These are phyloP conservation scores for Xylocopa sonorina DNA, from an alignment of 1,140 invertebrate species.

Conservation along the genomic window DNA sequence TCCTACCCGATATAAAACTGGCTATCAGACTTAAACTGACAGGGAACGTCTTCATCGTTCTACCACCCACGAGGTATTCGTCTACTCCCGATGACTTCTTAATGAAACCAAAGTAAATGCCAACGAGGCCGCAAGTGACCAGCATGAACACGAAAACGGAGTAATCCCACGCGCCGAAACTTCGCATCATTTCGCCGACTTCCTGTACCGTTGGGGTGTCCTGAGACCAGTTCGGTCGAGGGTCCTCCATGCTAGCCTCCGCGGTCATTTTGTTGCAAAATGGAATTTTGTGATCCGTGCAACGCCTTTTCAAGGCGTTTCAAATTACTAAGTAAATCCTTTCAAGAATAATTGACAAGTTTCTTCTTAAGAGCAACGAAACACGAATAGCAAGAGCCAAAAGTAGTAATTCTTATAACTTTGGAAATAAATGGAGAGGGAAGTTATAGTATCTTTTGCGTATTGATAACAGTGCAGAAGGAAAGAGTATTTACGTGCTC, in stretches of 20 bases:
- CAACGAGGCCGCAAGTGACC: constrained; percentile 87
- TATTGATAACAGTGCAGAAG: not conserved
- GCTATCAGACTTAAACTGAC: constrained; percentile 92
- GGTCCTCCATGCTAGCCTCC: constrained; percentile 41
- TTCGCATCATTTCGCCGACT: constrained; percentile 84
- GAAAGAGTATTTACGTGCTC: not conserved
- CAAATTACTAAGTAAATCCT: not conserved
- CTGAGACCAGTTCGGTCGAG: constrained; percentile 43
- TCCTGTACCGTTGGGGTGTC: constrained; percentile 82
- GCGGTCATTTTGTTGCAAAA: constrained; percentile 73
- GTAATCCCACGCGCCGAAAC: constrained; percentile 87
- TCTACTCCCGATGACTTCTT: constrained; percentile 86
- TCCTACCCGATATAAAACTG: constrained; percentile 83
- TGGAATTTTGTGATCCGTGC: constrained; percentile 42
- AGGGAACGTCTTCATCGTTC: constrained; percentile 91
- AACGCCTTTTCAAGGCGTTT: constrained; percentile 33
- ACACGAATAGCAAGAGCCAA: not conserved
- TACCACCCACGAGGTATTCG: constrained; percentile 92
- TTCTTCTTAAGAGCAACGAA: not conserved
- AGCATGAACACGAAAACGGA: constrained; percentile 88
- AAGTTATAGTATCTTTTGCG: too few relatives aligned
- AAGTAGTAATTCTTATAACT: not conserved
- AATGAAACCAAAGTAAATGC: constrained; percentile 90
- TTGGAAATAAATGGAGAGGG: not conserved
- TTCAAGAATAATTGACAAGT: not conserved